Evolutionary conservation across 1,140 invertebrate genomes (phyloP), one percentile per base, ranked within the genome.

Genomic region (Anadara kagoshimensis): DNA sequence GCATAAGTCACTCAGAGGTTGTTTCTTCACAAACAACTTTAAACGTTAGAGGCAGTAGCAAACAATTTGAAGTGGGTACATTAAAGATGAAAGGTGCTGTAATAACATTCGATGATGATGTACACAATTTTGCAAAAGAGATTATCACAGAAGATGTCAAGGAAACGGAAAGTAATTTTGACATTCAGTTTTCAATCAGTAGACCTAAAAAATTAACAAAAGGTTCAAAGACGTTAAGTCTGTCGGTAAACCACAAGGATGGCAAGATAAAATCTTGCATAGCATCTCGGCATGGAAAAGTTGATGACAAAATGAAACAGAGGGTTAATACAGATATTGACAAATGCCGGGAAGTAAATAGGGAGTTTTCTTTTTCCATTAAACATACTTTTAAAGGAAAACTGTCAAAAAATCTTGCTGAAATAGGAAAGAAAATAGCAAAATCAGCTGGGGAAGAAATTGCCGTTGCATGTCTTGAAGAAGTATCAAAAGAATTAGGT

Each of bases 41-140:
- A 16, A 44, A 61, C 20, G 16, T 61, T 44, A 5, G 20, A 20
- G 41, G 24, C 14, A 43, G 12, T 10, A 61, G 58, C 16, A 44
- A 43, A 14, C n/a, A 12, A n/a, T 61, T 61, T 10, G 14, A 44
- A 20, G 41, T 61, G 10, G 58, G n/a, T 44, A 61, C 36, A 20
- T 45, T 61, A 22, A 14, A 43, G 20, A 26, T 20, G 14, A 43
- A 22, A 14, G 58, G 41, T 5, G 41, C 58, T 7, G 4, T n/a
- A 3, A 20, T 61, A 11, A 12, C 45, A 20, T 61, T 61, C 44
- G 58, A 61, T 44, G 58, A 43, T 2, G 58, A 61, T 61, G 58
- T 61, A 0, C 58, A 61, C 14, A 26, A 61, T 5, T 61, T 61
- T 61, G 58, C 58, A n/a, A 14, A 45, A 7, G 44, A 61, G 5